Base-by-base conservation (phyloP, 2,113 vertebrate genomes). In the Otolemur garnettii region DNA sequence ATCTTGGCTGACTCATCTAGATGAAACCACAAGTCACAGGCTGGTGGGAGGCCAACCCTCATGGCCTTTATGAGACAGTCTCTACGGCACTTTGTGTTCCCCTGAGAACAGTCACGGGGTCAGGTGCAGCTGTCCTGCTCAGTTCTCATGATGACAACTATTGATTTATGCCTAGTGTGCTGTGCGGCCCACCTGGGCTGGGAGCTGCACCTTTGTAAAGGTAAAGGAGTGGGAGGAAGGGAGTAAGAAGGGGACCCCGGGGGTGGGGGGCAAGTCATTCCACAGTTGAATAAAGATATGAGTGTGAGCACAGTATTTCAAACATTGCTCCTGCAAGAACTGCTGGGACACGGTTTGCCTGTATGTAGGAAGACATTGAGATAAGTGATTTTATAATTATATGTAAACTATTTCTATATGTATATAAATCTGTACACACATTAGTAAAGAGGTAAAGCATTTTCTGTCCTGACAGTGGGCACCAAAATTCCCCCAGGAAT, bases 371-470 rank as follows among this genome's bases (percentile, higher is more conserved):
- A 88, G 82, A 68, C 42, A 35, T 9, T 2, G 6, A 79, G 55
- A 69, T 38, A 22, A 4, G 10, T 64, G 57, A n/a, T n/a, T 97
- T 89, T 91, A 62, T 35, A 75, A 72, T 28, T 83, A 4, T n/a
- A 14, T 42, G 68, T 79, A 38, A 87, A 57, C 18, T 86, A 59
- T 90, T 82, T 78, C 35, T 38, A n/a, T 55, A 30, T 10, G 5
- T 21, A 3, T 59, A 28, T 53, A 91, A 75, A 38, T 91, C 7
- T 45, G 10, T 69, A 38, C 21, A n/a, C 30, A 83, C 15, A 24
- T 0, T 69, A 79, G 7, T n/a, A 75, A 80, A 7, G 69, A 87
- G 42, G 35, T 5, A 0, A 77, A 30, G 55, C 45, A 55, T 74
- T 79, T 86, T 90, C 35, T 60, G 30, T 66, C 53, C 28, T 85